phyloP scores from a whole-genome alignment of 2,113 vertebrate genomes.

The Bubalus kerabau region DNA sequence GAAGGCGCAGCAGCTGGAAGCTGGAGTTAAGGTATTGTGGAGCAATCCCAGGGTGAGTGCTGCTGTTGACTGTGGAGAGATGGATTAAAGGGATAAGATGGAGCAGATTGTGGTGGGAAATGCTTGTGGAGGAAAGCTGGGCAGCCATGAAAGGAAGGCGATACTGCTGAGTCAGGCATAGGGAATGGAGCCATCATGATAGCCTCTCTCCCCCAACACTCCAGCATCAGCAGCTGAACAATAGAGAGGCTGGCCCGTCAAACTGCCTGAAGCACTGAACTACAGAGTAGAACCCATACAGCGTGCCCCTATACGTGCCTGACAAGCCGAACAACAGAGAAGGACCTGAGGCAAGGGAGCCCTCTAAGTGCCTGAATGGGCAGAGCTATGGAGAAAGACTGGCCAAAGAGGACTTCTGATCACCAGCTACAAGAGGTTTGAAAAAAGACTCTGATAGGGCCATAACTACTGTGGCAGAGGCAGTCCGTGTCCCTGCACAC shows the following conservation, averaged over 20 bases:
- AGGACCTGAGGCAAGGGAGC: not conserved
- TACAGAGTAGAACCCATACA: not conserved
- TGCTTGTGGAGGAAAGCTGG: not conserved
- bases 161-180: not conserved
- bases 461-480: not conserved
- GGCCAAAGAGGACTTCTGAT: not conserved
- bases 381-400: not conserved
- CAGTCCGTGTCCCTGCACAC: not conserved
- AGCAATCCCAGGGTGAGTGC: not conserved
- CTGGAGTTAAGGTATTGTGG: not conserved
- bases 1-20: not conserved
- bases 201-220: not conserved
- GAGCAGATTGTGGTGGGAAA: not conserved
- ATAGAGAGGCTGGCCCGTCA: not conserved
- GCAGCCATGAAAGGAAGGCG: fast-evolving
- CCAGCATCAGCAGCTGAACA: not conserved
- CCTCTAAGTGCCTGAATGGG: not conserved
- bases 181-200: not conserved
- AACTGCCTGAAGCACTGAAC: not conserved
- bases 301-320: not conserved
- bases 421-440: not conserved
- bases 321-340: not conserved
- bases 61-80: not conserved
- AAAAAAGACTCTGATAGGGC: not conserved
- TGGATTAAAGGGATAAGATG: not conserved